Conservation (phyloP, 2,797 vertebrate species). For the Octomys mimax region DNA sequence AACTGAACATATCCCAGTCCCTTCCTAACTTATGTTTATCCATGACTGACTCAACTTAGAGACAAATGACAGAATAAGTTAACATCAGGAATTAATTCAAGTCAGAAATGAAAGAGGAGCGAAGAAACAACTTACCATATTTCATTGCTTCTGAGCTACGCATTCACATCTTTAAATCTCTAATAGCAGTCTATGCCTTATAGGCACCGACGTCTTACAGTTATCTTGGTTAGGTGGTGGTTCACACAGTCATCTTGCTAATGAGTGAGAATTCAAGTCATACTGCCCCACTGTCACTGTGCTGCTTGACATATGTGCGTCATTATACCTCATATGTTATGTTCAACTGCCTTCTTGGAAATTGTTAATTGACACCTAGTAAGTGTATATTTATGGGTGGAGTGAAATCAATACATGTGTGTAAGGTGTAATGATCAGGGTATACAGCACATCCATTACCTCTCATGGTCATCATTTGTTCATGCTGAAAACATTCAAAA, state of each 20-base stretch:
- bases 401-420: not conserved
- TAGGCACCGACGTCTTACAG: not conserved
- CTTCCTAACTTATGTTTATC: not conserved
- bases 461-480: not conserved
- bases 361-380: not conserved
- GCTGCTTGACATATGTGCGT: not conserved
- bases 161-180: not conserved
- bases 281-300: not conserved
- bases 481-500: not conserved
- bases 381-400: not conserved
- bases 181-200: not conserved
- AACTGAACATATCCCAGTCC: not conserved
- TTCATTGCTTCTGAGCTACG: not conserved
- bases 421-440: too few relatives aligned
- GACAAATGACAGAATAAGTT: constrained; percentile 38
- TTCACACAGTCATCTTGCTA: not conserved
- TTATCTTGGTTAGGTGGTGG: not conserved
- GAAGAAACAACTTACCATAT: not conserved
- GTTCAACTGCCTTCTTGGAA: not conserved
- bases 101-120: not conserved
- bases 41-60: constrained; percentile 5
- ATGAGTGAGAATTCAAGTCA: not conserved
- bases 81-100: not conserved
- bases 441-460: not conserved
- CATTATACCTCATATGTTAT: not conserved